Evolutionary conservation across 53 echinoderm and acorn worm genomes (phyloP).

Genomic region (Antedon mediterranea): DNA sequence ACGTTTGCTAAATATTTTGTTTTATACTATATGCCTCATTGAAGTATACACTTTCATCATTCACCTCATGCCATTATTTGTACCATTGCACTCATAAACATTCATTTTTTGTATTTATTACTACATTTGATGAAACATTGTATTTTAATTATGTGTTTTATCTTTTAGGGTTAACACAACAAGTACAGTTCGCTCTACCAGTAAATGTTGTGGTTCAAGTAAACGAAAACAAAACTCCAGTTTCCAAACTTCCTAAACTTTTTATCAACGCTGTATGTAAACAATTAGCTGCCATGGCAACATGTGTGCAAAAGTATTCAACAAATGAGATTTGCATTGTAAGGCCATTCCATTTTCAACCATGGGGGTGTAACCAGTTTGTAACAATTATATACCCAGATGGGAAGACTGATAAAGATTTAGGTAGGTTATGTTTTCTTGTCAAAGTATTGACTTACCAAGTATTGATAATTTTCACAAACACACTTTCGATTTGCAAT

Average conservation of each 20-base stretch:
- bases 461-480: too few species aligned
- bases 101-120: too few species aligned
- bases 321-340: conserved; percentile 38
- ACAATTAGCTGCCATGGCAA: conserved; percentile 68
- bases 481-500: too few species aligned
- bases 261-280: conserved; percentile 41
- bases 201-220: conserved; percentile 37
- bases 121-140: too few species aligned
- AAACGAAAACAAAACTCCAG: conserved; percentile 13
- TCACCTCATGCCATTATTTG: too few species aligned
- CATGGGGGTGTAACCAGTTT: conserved; percentile 26
- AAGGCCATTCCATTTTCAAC: conserved; percentile 53
- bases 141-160: too few species aligned
- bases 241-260: conserved; percentile 15
- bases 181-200: conserved; percentile 43
- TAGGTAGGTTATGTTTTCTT: conserved; percentile 34
- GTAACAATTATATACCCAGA: conserved; percentile 51
- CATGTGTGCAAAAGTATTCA: conserved; percentile 36
- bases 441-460: too few species aligned
- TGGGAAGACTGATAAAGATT: conserved; percentile 46
- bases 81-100: too few species aligned
- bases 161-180: conserved; percentile 17
- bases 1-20: too few species aligned
- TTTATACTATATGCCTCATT: too few species aligned
- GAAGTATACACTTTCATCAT: too few species aligned